phyloP scores from a whole-genome alignment of 1,140 invertebrate genomes.

The Apis laboriosa region DNA sequence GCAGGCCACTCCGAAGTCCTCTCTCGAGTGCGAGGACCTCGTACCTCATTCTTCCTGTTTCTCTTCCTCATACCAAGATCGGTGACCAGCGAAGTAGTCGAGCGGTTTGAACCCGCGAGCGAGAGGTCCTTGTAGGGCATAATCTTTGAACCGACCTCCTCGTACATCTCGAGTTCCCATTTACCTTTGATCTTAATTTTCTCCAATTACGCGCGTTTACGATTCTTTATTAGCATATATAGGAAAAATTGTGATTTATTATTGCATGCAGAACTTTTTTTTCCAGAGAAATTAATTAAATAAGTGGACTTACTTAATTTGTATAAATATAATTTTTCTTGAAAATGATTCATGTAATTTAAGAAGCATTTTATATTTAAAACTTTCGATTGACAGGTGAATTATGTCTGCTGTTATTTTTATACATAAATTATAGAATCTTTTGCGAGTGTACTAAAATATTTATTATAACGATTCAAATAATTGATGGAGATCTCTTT shows the following conservation, averaged over 20 bases:
- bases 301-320: too few relatives aligned
- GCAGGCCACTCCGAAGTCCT: conserved; percentile 14
- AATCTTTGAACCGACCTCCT: conserved; percentile 49
- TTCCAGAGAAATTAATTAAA: too few relatives aligned
- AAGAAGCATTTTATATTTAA: too few relatives aligned
- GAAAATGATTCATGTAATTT: too few relatives aligned
- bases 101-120: conserved; percentile 32
- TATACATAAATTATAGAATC: too few relatives aligned
- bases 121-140: conserved; percentile 46
- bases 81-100: conserved; percentile 37
- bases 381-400: too few relatives aligned
- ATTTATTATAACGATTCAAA: too few relatives aligned
- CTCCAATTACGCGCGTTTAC: conserved; percentile 42
- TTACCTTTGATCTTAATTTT: conserved; percentile 37
- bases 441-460: too few relatives aligned
- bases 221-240: conserved; percentile 39
- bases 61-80: conserved; percentile 48
- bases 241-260: conserved; percentile 21
- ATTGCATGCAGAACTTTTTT: background rate
- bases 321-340: too few relatives aligned
- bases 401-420: too few relatives aligned
- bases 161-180: conserved; percentile 28
- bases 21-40: conserved; percentile 33
- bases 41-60: conserved; percentile 30
- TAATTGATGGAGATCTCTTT: too few relatives aligned